Conservation (phyloP, 2,797 vertebrate genomes). For the Pteronotus mesoamericanus region DNA sequence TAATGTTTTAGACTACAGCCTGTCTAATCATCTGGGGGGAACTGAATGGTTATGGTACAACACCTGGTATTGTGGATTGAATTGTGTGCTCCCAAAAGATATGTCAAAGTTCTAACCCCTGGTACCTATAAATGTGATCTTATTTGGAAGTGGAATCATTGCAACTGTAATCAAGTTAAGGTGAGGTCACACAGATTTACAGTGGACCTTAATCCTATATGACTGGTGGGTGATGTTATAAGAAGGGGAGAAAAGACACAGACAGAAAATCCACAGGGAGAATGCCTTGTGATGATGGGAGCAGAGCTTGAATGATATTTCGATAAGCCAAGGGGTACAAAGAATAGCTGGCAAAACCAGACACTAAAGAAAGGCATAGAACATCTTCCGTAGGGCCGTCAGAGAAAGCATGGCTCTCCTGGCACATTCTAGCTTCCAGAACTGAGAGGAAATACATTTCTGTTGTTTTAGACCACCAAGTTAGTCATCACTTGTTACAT, state of each 20-base stretch:
- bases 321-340: not conserved
- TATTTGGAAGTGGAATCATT: not conserved
- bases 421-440: not conserved
- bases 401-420: not conserved
- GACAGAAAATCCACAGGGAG: not conserved
- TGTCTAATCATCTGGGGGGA: not conserved
- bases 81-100: not conserved
- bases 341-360: not conserved
- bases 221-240: not conserved
- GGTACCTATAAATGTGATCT: not conserved
- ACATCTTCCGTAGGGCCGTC: not conserved
- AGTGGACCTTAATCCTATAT: not conserved
- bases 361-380: not conserved
- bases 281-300: not conserved
- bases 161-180: not conserved
- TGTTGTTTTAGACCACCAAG: not conserved
- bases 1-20: not conserved
- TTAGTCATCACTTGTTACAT: not conserved
- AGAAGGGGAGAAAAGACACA: not conserved
- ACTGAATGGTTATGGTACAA: not conserved
- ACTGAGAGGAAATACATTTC: not conserved
- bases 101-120: not conserved
- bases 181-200: not conserved
- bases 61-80: not conserved
- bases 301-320: not conserved